Base-by-base conservation (phyloP, 1,140 invertebrate genomes). In the Leptinotarsa lineolata region DNA sequence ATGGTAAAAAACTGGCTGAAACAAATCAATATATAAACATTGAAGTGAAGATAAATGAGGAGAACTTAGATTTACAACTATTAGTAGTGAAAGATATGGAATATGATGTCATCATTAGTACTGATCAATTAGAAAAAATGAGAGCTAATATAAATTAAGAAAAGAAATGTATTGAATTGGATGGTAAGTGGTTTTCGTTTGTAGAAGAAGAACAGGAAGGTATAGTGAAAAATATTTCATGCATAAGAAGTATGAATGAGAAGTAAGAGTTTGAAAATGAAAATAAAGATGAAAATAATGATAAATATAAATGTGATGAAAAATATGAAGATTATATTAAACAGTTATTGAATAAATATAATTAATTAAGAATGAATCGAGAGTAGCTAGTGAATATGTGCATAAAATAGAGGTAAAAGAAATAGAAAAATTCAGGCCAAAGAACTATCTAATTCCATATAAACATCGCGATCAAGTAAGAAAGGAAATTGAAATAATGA, bases 81-180 rank as follows among this genome's bases (percentile, higher is more conserved):
- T 54, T 54, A 54, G 48, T 54, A 54, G 48, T 54, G 48, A 54
- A 54, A 54, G 48, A 54, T 54, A 54, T 54, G 48, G 48, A 54
- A 54, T 54, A 12, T 54, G 48, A 54, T 16, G 48, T 54, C 16
- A 54, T 54, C 16, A 54, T 54, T 12, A 16, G 48, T 54, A 54
- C 48, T 54, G 48, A 54, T 54, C 48, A 54, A 54, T 54, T 54
- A 54, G 48, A 54, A 54, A 54, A 54, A 16, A 54, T 54, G 48
- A 54, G 16, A 54, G 48, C 48, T 12, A 54, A 54, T 12, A 54
- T 54, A 54, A 54, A 54, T 54, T 54, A 54, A 12, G 48, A 54
- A 54, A 16, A 54, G 16, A 54, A 54, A 54, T 12, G 48, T 54
- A 54, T 54, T 12, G 48, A 54, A 54, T 12, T 54, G 48, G 48